Conservation (phyloP, 2,888 invertebrate species). For the Zaprionus lineosus region DNA sequence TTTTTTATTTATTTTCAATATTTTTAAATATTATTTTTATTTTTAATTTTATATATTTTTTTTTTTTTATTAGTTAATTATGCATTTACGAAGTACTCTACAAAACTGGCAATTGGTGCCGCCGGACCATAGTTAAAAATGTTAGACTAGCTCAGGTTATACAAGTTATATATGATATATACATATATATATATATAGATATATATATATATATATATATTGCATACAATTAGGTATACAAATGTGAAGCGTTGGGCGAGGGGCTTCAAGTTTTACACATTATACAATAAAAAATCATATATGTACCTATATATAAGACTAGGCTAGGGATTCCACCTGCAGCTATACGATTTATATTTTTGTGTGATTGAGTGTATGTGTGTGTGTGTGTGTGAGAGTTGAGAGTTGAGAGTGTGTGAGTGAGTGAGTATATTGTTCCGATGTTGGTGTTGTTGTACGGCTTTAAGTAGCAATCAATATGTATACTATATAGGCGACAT, state of each 20-base stretch:
- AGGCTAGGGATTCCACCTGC: slow-evolving; percentile 45
- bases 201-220: slow-evolving; percentile 4
- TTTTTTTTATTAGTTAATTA: not conserved
- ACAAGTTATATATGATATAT: slow-evolving; percentile 45
- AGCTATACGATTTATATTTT: slow-evolving; percentile 4
- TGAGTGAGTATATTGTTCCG: too few relatives aligned
- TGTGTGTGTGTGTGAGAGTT: slow-evolving; percentile 26
- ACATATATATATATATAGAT: slow-evolving; percentile 18
- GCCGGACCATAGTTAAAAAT: slow-evolving; percentile 73
- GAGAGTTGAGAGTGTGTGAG: too few relatives aligned
- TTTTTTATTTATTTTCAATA: slow-evolving; percentile 11
- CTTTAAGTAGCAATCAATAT: slow-evolving; percentile 35
- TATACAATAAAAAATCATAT: slow-evolving; percentile 17
- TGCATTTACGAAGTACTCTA: slow-evolving; percentile 2
- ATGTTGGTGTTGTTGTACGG: slow-evolving; percentile 49
- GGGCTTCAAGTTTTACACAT: slow-evolving; percentile 34
- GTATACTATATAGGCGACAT: slow-evolving; percentile 23
- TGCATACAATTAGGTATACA: slow-evolving; percentile 23
- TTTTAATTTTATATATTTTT: slow-evolving; percentile 7
- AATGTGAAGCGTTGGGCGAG: slow-evolving; percentile 11
- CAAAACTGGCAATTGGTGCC: slow-evolving; percentile 51
- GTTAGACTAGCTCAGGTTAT: slow-evolving; percentile 79
- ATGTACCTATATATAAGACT: slow-evolving; percentile 25
- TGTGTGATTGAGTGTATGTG: slow-evolving; percentile 19
- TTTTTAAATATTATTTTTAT: slow-evolving; percentile 8